Conservation (phyloP, 2,797 vertebrate genomes). For the Corythornis leucogaster region DNA sequence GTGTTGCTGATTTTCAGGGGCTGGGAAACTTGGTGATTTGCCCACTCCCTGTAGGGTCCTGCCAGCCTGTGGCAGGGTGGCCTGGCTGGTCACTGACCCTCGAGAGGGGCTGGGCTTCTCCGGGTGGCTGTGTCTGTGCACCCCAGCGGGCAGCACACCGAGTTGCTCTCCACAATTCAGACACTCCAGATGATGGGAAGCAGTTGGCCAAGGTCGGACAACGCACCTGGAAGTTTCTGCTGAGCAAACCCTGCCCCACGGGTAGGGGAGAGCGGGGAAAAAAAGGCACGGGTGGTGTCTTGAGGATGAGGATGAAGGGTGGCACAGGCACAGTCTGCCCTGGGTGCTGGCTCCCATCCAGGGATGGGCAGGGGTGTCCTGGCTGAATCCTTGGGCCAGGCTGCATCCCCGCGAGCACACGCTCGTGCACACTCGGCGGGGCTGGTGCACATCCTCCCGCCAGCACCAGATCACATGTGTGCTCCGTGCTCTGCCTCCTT, state of each 20-base stretch:
- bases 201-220: neutral
- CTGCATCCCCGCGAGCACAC: accelerated
- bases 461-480: neutral
- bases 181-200: neutral
- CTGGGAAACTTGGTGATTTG: neutral
- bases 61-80: neutral
- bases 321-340: neutral
- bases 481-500: neutral
- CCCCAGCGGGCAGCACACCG: accelerated
- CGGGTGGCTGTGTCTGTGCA: accelerated
- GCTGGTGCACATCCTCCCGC: neutral
- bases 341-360: accelerated
- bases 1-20: neutral
- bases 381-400: accelerated
- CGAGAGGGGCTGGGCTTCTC: neutral
- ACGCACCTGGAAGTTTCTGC: neutral
- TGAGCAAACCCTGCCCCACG: neutral
- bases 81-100: neutral
- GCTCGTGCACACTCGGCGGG: neutral
- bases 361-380: accelerated
- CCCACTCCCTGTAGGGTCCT: neutral
- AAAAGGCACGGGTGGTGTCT: accelerated
- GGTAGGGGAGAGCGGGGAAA: accelerated
- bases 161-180: neutral
- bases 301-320: accelerated